phyloP scores from a whole-genome alignment of 2,888 invertebrate species.

The Strigamia maritima region DNA sequence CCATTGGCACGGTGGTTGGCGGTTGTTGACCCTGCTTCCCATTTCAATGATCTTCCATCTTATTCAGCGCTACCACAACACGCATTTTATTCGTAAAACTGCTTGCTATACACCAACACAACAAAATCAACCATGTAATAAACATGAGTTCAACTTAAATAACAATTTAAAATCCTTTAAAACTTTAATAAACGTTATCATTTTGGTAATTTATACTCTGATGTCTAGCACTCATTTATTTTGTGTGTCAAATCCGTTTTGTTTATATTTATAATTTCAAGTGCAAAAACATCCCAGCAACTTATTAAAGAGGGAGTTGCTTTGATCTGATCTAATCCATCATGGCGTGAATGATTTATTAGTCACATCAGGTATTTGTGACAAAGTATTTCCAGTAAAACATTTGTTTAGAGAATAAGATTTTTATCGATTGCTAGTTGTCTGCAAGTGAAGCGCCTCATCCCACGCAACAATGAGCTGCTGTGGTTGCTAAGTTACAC shows the following conservation, averaged over 20 bases:
- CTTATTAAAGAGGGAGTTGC: too few species aligned
- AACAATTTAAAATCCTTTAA: neutral
- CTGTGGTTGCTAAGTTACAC: neutral
- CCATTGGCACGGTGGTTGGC: conserved; percentile 11
- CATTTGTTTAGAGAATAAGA: neutral
- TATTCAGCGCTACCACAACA: conserved; percentile 7
- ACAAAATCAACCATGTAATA: neutral
- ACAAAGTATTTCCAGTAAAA: neutral
- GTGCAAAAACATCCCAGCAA: too few species aligned
- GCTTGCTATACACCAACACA: neutral
- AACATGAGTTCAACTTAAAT: neutral
- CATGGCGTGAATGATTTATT: too few species aligned
- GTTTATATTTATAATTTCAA: too few species aligned
- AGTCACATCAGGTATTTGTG: neutral
- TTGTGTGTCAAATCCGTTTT: too few species aligned
- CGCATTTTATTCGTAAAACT: neutral
- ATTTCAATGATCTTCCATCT: conserved; percentile 5
- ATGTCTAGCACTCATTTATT: too few species aligned
- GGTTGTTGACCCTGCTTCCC: conserved; percentile 6
- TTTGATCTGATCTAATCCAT: too few species aligned
- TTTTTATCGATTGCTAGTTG: neutral
- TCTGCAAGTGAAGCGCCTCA: neutral
- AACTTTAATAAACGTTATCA: neutral
- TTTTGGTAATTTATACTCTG: too few species aligned
- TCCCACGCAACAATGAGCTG: neutral